Base-by-base conservation (phyloP, 1,140 invertebrate genomes). In the Cydia pomonella region DNA sequence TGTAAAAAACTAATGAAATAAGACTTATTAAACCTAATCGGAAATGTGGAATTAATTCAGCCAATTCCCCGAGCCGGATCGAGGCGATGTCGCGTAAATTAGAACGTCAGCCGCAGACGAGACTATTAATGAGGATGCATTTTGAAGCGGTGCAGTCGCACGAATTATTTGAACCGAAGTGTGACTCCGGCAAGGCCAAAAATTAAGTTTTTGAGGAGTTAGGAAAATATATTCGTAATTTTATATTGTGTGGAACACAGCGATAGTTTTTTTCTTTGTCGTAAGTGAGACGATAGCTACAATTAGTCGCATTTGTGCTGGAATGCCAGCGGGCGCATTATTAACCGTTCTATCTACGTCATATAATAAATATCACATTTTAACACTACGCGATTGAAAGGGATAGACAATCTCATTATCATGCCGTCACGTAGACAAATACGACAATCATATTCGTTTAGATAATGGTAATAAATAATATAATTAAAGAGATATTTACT, bases 31-130 rank as follows among this genome's bases (percentile, higher is more conserved):
- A 59, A 59, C 7, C 18, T 59, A 21, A 59, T 59, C 53, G 53
- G 21, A 23, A 59, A 10, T 10, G n/a, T 59, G 53, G 18, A 59
- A 59, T 59, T 18, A 59, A 12, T 59, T 23, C 53, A 59, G 21
- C 53, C 53, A 59, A 59, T 59, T 50, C 21, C 53, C 7, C 16
- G 50, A 18, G n/a, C 21, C 7, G 53, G 53, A 23, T 59, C 53
- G 53, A 59, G 27, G 64, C 64, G 27, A 29, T n/a, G 63, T 33
- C 27, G 64, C 64, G 64, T 69, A 69, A 69, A 69, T 69, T 69
- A 69, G 64, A 33, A 33, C 29, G 64, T 69, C 64, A 69, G 29
- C 18, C n/a, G 27, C 64, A 69, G 64, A 38, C 64, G 27, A n/a
- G 53, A 10, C 29, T 33, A 33, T 69, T 69, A 69, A 69, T 69